Percentiles rank a stretch among this genome's conserved stretches.
Evolutionary conservation across 2,113 vertebrate genomes (phyloP).

Genomic region (Oxyruncus cristatus): DNA sequence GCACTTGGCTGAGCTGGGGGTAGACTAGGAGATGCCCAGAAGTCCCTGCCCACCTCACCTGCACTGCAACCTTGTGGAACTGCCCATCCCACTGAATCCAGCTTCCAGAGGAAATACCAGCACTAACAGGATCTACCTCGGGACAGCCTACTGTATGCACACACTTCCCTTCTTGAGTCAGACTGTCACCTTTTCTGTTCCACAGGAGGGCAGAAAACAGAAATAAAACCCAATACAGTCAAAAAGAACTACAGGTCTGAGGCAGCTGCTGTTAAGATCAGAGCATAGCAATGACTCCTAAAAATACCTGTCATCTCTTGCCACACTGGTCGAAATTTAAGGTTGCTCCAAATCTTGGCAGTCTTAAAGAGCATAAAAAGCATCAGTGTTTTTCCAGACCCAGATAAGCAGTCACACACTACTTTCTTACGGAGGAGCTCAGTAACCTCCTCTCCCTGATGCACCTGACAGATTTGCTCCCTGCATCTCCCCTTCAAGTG

Average conservation of each 20-base stretch:
- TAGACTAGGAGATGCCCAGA: neutral
- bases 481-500: neutral
- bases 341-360: neutral
- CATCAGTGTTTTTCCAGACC: neutral
- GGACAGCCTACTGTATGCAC: accelerated
- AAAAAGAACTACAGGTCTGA: neutral
- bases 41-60: neutral
- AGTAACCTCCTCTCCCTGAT: neutral
- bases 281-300: neutral
- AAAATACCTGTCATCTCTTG: neutral
- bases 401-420: accelerated
- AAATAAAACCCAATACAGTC: no score
- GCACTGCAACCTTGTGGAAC: neutral
- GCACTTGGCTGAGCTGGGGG: accelerated
- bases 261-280: neutral
- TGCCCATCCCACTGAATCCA: neutral
- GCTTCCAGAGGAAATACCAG: neutral
- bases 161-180: neutral
- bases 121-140: neutral
- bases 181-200: neutral
- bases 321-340: neutral
- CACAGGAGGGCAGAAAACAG: neutral
- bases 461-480: neutral
- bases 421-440: neutral
- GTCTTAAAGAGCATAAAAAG: neutral